Percentiles rank a stretch among this genome's conserved stretches.
phyloP scores from a whole-genome alignment of 2,888 invertebrate genomes.

The Aproaerema taeniolella region DNA sequence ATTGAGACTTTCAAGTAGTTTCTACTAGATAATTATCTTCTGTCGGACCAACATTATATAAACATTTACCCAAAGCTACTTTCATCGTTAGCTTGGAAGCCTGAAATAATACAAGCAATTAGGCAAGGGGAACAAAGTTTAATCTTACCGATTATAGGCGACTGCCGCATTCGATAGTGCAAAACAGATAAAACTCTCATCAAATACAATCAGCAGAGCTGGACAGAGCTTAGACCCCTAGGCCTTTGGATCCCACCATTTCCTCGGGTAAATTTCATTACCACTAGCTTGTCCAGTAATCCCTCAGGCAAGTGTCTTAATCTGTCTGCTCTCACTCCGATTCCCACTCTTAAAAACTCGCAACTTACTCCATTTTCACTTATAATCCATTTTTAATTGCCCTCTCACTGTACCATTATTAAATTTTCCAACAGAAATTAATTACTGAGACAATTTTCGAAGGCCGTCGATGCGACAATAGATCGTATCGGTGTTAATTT shows the following conservation, averaged over 20 bases:
- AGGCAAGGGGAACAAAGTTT: conserved; percentile 48
- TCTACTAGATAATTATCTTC: conserved; percentile 3
- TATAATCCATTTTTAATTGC: conserved; percentile 75
- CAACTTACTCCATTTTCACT: conserved; percentile 67
- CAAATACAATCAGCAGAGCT: conserved; percentile 70
- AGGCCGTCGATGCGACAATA: conserved; percentile 61
- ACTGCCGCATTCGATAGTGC: conserved; percentile 46
- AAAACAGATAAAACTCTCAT: conserved; percentile 72
- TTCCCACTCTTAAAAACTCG: conserved; percentile 65
- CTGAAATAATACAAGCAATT: conserved; percentile 47
- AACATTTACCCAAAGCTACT: conserved; percentile 21
- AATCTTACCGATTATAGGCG: conserved; percentile 48
- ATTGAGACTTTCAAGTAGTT: conserved; percentile 1
- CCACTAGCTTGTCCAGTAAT: conserved; percentile 69
- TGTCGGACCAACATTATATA: conserved; percentile 17
- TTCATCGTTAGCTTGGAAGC: conserved; percentile 30
- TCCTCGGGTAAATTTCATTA: conserved; percentile 73
- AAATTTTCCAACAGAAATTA: conserved; percentile 65
- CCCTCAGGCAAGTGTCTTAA: conserved; percentile 66
- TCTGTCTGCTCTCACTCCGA: conserved; percentile 64
- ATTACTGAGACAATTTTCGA: conserved; percentile 59
- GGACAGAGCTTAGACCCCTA: conserved; percentile 67
- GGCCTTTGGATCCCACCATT: conserved; percentile 62
- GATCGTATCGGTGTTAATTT: conserved; percentile 66
- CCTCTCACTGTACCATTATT: conserved; percentile 52